phyloP scores from a whole-genome alignment of 2,113 vertebrate genomes.

The human region GRCh38 chr1:98197001-98197500 shows the following conservation, averaged over 20 bases:
- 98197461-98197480: background rate
- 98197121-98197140: background rate
- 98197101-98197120: background rate
- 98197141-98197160: background rate
- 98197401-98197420: background rate
- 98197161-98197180: background rate
- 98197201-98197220: background rate
- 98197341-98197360: background rate
- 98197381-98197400: background rate
- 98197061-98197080: background rate
- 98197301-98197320: background rate
- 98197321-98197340: background rate
- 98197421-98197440: background rate
- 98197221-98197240: background rate
- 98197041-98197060: background rate
- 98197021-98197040: background rate
- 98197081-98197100: background rate
- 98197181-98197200: background rate
- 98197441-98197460: background rate
- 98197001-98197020: background rate
- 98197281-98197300: background rate
- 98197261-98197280: background rate
- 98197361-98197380: background rate
- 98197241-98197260: background rate
- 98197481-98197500: background rate